These are phyloP conservation scores for Squalus acanthias DNA, from an alignment of 2,797 vertebrate species.

Conservation along the genomic window DNA sequence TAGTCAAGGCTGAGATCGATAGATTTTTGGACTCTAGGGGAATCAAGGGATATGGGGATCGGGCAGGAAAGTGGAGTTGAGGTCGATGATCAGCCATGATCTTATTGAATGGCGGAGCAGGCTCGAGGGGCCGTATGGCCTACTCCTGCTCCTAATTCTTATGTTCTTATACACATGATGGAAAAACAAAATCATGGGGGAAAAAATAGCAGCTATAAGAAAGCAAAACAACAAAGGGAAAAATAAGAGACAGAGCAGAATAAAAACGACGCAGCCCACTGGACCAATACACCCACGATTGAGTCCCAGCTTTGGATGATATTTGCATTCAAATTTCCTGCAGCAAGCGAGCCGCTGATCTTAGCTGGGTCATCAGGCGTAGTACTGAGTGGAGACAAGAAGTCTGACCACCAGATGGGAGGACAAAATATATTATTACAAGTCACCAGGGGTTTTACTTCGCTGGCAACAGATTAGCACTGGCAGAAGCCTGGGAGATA, in stretches of 20 bases:
- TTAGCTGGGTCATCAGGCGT: background rate
- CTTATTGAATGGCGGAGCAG: too few relatives aligned
- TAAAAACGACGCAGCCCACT: background rate
- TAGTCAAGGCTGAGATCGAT: too few relatives aligned
- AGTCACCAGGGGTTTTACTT: background rate
- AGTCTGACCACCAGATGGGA: conserved; percentile 33
- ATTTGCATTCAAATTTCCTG: background rate
- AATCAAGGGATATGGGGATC: too few relatives aligned
- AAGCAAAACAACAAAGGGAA: background rate
- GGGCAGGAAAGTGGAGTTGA: too few relatives aligned
- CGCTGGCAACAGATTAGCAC: background rate
- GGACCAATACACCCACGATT: background rate
- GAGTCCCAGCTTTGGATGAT: background rate
- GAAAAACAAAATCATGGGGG: background rate
- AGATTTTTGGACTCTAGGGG: too few relatives aligned
- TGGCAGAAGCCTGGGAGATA: background rate
- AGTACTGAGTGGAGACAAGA: background rate
- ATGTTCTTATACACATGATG: too few relatives aligned
- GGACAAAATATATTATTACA: background rate
- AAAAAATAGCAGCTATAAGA: background rate
- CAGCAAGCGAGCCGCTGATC: background rate
- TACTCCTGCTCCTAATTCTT: too few relatives aligned
- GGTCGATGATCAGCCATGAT: too few relatives aligned
- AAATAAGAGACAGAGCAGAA: background rate
- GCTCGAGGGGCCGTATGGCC: too few relatives aligned